Base-by-base conservation (phyloP, 2,113 vertebrate genomes). In the Amia ocellicauda region DNA sequence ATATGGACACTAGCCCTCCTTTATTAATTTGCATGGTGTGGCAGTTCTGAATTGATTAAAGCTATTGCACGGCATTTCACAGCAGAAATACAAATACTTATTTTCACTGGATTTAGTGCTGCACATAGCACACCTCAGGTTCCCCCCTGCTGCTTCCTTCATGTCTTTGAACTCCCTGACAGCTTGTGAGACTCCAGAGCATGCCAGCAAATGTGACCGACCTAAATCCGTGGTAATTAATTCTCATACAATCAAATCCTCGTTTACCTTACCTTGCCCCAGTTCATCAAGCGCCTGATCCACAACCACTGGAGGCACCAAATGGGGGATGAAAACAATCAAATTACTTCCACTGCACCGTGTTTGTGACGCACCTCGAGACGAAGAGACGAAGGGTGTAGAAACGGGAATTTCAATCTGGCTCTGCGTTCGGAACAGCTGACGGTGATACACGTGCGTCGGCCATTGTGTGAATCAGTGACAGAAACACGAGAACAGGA, bases 211-310 rank as follows among this genome's bases (percentile, higher is more conserved):
- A 57, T 26, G 19, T 14, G 3, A 41, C 42, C 40, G 13, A 19
- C 20, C 64, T 63, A 54, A 68, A 58, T 71, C 58, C 54, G 22
- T 24, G 50, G 36, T 68, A 77, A 76, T 70, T 72, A 67, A 75
- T 73, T 69, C 52, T 23, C 27, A 9, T 11, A 1, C 58, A 60
- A 69, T 64, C 26, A 47, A 55, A 64, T 69, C 55, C 41, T 60
- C 55, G 61, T 56, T 52, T 51, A 61, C 57, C 63, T 75, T 51
- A 56, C 36, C 66, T 69, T 16, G 16, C 69, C 63, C 19, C 22
- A 28, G 47, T 7, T 60, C 65, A 70, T 74, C 49, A 74, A 64
- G 20, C 74, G 67, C 62, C 64, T 74, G 71, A 71, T 77, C 63
- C 54, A 63, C 60, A 41, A 50, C 61, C 50, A 70, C 53, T 41